A percentile compares a stretch with the other conserved stretches of the same genome.
Evolutionary conservation across 35 echinoderm and acorn worm genomes (phyloP).

Genomic region (Patiria miniata): DNA sequence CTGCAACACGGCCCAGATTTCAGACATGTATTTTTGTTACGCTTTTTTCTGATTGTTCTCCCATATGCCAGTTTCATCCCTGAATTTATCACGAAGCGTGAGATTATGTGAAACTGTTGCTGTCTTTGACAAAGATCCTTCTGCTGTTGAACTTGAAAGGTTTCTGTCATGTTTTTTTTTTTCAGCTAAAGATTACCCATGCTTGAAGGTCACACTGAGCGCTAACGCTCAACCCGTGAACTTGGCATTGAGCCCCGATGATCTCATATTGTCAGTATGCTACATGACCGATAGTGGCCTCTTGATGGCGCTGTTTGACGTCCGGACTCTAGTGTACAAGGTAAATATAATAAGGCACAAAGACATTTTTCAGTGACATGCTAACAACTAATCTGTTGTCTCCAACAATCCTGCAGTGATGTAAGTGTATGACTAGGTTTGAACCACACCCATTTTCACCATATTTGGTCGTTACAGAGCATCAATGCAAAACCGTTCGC

Average conservation of each 20-base stretch:
- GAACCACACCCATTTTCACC: not conserved
- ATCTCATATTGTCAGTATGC: constrained; percentile 61
- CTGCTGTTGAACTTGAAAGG: no score
- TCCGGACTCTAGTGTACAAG: constrained; percentile 51
- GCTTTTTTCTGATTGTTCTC: no score
- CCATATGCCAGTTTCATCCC: no score
- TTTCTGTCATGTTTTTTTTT: not conserved
- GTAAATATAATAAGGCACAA: constrained; percentile 14
- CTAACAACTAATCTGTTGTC: no score
- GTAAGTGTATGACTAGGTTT: not conserved
- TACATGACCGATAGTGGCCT: constrained; percentile 43
- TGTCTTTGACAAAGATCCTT: no score
- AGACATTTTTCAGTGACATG: no score
- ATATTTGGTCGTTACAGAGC: constrained; percentile 41
- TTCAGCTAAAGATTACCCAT: constrained; percentile 53
- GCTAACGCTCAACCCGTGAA: constrained; percentile 38
- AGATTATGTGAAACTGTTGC: no score
- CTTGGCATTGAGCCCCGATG: constrained; percentile 54
- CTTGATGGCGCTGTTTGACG: constrained; percentile 59
- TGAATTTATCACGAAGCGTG: no score
- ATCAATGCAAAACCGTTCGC: constrained; percentile 32
- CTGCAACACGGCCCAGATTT: no score
- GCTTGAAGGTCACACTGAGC: constrained; percentile 23
- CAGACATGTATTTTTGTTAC: no score
- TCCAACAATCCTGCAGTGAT: not conserved